Evolutionary conservation across 2,888 invertebrate genomes (phyloP).

Genomic region (Incurvaria masculella): DNA sequence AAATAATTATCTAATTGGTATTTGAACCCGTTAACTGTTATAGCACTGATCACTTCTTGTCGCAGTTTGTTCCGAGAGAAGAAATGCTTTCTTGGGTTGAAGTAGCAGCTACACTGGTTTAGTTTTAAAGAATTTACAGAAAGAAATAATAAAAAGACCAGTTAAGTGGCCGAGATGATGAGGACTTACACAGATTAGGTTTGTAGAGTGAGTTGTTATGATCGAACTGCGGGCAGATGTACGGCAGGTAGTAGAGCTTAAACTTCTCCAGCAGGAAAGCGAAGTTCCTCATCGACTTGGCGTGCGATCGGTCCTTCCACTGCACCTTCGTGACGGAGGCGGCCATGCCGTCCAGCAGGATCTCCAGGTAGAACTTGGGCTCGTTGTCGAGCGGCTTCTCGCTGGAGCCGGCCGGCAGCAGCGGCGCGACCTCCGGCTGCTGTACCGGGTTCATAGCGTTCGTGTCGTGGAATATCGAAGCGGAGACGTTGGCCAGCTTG

Average conservation of each 20-base stretch:
- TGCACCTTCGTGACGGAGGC: conserved; percentile 86
- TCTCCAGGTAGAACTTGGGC: conserved; percentile 83
- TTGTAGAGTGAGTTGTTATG: conserved; percentile 76
- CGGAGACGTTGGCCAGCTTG: conserved; percentile 55
- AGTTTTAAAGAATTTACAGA: too few relatives aligned
- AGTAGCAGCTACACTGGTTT: too few relatives aligned
- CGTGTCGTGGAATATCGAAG: conserved; percentile 70
- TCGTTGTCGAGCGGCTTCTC: conserved; percentile 84
- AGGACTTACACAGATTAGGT: conserved; percentile 71
- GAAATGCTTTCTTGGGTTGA: too few relatives aligned
- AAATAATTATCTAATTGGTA: too few relatives aligned
- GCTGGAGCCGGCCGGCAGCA: conserved; percentile 77
- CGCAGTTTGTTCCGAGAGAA: too few relatives aligned
- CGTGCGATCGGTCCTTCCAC: conserved; percentile 81
- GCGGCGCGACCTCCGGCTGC: conserved; percentile 74
- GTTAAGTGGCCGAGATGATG: too few relatives aligned
- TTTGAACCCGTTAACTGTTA: too few relatives aligned
- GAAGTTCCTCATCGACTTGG: conserved; percentile 80
- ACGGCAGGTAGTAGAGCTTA: conserved; percentile 83
- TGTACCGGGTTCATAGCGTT: conserved; percentile 71
- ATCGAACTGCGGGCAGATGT: conserved; percentile 87
- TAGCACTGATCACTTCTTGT: too few relatives aligned
- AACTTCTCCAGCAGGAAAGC: conserved; percentile 90
- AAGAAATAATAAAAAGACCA: too few relatives aligned
- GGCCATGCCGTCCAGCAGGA: conserved; percentile 87